Percentiles rank a stretch among this genome's conserved stretches.
Evolutionary conservation across 2,797 vertebrate species (phyloP).

Genomic region (Hafferia zeledoni): DNA sequence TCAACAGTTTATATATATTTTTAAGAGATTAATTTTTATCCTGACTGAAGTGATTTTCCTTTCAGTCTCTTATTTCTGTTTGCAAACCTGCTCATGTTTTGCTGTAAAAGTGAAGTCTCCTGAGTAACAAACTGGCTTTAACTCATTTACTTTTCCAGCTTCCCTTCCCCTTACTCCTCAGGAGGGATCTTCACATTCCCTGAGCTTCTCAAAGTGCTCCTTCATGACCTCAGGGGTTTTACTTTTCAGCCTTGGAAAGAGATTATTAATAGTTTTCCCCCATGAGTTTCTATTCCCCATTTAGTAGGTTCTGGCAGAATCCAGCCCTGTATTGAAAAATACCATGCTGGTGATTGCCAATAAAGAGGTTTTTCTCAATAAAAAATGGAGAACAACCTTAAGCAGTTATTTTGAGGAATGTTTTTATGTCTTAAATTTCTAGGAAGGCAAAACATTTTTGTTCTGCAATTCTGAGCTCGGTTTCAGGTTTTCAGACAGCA

Average conservation of each 20-base stretch:
- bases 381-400: background rate
- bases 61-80: background rate
- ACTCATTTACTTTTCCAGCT: background rate
- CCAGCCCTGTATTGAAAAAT: background rate
- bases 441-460: background rate
- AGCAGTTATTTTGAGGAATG: background rate
- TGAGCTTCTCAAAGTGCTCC: background rate
- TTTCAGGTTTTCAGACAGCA: background rate
- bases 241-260: background rate
- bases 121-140: background rate
- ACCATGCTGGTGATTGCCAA: background rate
- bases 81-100: background rate
- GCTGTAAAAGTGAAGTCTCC: background rate
- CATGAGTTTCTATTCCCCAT: rapidly evolving
- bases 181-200: background rate
- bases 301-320: background rate
- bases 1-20: background rate
- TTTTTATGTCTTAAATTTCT: background rate
- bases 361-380: background rate
- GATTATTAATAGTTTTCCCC: background rate
- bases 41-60: background rate
- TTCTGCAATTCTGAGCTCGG: rapidly evolving
- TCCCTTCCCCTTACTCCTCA: background rate
- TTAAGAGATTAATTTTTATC: background rate
- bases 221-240: background rate